Base-by-base conservation (phyloP, 2,888 invertebrate genomes). In the Acleris emargana region DNA sequence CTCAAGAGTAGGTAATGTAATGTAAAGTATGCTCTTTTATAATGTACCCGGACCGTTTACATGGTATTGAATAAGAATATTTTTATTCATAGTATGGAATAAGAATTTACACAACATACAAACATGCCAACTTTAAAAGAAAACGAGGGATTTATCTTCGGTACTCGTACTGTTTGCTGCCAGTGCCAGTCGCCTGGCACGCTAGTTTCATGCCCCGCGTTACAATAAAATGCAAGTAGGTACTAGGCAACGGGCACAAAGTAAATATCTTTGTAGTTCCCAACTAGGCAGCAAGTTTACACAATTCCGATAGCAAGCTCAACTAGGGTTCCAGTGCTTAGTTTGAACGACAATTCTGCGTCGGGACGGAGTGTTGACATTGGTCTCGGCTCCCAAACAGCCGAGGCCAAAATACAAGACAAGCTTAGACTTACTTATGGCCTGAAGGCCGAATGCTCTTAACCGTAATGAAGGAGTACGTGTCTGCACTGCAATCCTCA, bases 391-490 rank as follows among this genome's bases (percentile, higher is more conserved):
- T 38, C 9, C 32, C 60, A 60, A 60, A 61, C 60, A 52, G 25
- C 25, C 60, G 57, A 25, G 60, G 43, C 60, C 55, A 60, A 57
- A 61, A 66, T 52, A 66, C 66, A 66, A 66, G 66, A 61, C 60
- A 66, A 57, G 55, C 61, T 13, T 20, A 47, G 32, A 51, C 60
- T 66, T 60, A 66, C 55, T 66, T 61, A 66, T 66, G 61, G 55
- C 60, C 55, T 59, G 42, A 58, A 64, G 60, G 51, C 60, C 59
- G 42, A 58, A 64, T 53, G 61, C 60, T 68, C 61, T 69, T 71
- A 72, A 73, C 68, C 71, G 67, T 71, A 69, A 70, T 72, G 75
- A 76, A 80, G 74, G 75, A 76, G 73, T 73, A 74, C 72, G 64
- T 68, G 72, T 70, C 61, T 47, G 51, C 25, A 45, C 60, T 71